These are phyloP conservation scores for Loris lydekkerianus DNA, from an alignment of 2,797 vertebrate species.

Conservation along the genomic window DNA sequence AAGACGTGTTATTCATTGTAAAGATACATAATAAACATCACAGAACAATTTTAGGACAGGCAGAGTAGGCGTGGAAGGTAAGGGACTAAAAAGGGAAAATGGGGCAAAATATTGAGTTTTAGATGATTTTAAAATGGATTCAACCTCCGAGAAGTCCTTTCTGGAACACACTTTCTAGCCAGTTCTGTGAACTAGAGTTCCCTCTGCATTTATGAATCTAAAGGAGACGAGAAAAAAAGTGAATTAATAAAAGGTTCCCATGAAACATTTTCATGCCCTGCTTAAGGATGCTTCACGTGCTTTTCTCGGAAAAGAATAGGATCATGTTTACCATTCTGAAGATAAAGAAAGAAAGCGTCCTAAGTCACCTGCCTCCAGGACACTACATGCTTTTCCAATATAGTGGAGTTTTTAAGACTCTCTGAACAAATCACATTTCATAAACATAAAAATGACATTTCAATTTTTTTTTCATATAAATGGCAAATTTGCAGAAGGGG, in stretches of 20 bases:
- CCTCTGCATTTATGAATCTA: conserved; percentile 46
- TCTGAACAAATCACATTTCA: conserved; percentile 78
- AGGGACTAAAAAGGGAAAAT: background rate
- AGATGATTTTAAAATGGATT: conserved; percentile 73
- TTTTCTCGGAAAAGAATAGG: conserved; percentile 71
- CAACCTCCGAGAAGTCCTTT: conserved; percentile 65
- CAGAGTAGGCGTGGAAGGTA: conserved; percentile 14
- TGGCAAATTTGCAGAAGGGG: conserved; percentile 84
- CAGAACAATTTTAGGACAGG: conserved; percentile 35
- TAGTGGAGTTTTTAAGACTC: conserved; percentile 71
- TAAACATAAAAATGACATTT: conserved; percentile 86
- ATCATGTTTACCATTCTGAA: conserved; percentile 56
- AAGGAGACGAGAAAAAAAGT: background rate
- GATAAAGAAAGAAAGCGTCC: background rate
- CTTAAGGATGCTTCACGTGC: conserved; percentile 48
- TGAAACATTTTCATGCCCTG: background rate
- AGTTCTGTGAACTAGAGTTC: conserved; percentile 31
- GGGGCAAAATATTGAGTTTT: conserved; percentile 22
- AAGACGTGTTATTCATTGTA: conserved; percentile 20
- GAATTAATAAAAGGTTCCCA: conserved; percentile 79
- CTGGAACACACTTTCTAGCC: conserved; percentile 62
- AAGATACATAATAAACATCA: conserved; percentile 55
- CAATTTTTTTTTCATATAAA: conserved; percentile 84
- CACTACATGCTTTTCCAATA: background rate
- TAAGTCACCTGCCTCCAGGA: conserved; percentile 36